Base-by-base conservation (phyloP, 1,140 invertebrate genomes). In the Trigoniulus corallinus region DNA sequence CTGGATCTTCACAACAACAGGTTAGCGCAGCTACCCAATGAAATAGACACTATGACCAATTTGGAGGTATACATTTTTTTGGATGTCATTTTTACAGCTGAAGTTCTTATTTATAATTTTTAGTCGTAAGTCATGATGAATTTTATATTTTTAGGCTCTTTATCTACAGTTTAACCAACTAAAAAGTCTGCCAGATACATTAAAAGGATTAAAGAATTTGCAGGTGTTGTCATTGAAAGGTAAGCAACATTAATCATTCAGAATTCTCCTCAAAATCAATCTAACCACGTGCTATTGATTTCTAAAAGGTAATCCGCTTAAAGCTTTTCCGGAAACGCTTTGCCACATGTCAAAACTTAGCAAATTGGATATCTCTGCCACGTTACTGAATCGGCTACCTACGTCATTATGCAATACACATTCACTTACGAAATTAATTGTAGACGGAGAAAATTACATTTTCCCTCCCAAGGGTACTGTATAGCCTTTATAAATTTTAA, bases 1-100 rank as follows among this genome's bases (percentile, higher is more conserved):
- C 67, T 88, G 53, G 77, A 86, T 67, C 62, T 86, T 53, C 77
- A 75, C 62, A 66, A 67, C 53, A 88, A 88, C 72, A 70, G 73
- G 58, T 75, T 88, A 60, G 66, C 61, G 53, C 66, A 69, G 59
- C 64, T 88, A 60, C 82, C 83, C 45, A 73, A 77, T 48, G 73
- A 74, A 54, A 74, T 87, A 56, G 71, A 74, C 49, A 62, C 69
- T 48, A 63, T 34, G 15, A 34, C 15, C 7, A 34, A 34, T 34
- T n/a, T n/a, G n/a, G n/a, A n/a, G n/a, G n/a, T n/a, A n/a, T n/a
- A n/a, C n/a, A n/a, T n/a, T n/a, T n/a, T n/a, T n/a, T n/a, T n/a
- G n/a, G n/a, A n/a, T n/a, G n/a, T n/a, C n/a, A n/a, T n/a, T n/a
- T n/a, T n/a, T n/a, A n/a, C n/a, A n/a, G n/a, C n/a, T n/a, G n/a